Conservation (phyloP, 1,140 invertebrate genomes). For the Wasmannia auropunctata region DNA sequence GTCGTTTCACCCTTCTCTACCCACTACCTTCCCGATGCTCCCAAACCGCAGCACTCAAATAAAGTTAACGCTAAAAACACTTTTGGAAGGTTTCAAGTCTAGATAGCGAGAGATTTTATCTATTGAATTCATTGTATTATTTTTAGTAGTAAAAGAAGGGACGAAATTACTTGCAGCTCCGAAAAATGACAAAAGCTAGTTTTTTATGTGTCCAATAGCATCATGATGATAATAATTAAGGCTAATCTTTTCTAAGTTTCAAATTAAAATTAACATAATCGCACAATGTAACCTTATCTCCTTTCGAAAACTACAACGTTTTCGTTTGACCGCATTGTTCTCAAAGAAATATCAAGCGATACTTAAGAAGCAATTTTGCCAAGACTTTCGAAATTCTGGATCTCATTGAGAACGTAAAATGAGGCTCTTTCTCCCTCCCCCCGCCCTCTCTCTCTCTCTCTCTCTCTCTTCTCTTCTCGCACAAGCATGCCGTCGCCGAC, state of each 20-base stretch:
- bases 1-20: neutral
- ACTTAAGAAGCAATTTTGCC: slow-evolving; percentile 17
- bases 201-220: neutral
- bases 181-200: neutral
- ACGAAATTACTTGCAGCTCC: neutral
- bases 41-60: slow-evolving; percentile 15
- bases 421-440: neutral
- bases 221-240: neutral
- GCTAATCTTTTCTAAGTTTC: neutral
- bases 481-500: slow-evolving; percentile 71
- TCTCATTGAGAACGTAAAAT: neutral
- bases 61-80: slow-evolving; percentile 21
- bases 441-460: neutral
- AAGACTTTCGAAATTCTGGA: slow-evolving; percentile 35
- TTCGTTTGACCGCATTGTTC: neutral
- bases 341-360: slow-evolving; percentile 12
- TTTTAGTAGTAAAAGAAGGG: neutral
- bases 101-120: neutral
- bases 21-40: neutral
- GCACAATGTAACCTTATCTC: neutral
- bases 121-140: neutral
- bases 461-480: neutral
- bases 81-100: neutral
- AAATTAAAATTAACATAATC: neutral
- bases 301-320: neutral